phyloP scores from a whole-genome alignment of 2,888 invertebrate genomes.

The Zaprionus bogoriensis region DNA sequence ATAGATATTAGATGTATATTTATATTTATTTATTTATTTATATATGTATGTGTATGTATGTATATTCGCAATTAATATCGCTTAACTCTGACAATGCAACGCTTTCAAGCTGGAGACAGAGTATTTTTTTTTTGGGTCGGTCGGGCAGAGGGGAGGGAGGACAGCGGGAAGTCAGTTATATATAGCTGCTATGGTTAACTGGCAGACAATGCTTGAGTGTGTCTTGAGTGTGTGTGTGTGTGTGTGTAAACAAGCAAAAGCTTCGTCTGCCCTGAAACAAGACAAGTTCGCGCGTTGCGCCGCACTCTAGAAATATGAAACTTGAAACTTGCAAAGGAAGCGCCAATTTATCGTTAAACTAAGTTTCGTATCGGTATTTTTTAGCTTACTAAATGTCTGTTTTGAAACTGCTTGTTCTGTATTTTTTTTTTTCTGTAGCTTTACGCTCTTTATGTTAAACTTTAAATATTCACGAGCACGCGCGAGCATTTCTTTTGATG shows the following conservation, averaged over 20 bases:
- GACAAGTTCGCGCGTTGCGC: conserved; percentile 34
- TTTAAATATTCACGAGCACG: conserved; percentile 75
- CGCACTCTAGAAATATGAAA: conserved; percentile 76
- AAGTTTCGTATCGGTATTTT: conserved; percentile 34
- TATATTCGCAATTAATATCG: conserved; percentile 64
- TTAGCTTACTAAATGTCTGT: conserved; percentile 49
- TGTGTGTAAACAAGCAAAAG: conserved; percentile 50
- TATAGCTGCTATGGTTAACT: background rate
- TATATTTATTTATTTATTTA: conserved; percentile 53
- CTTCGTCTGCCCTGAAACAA: conserved; percentile 50
- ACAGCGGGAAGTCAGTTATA: conserved; percentile 14
- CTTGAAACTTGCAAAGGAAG: conserved; percentile 79
- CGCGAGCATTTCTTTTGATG: conserved; percentile 61
- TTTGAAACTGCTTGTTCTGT: conserved; percentile 51
- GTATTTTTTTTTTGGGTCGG: too few species aligned
- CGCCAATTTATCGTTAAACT: conserved; percentile 70
- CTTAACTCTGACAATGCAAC: conserved; percentile 75
- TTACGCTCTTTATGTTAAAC: conserved; percentile 30
- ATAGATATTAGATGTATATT: conserved; percentile 66
- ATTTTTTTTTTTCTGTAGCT: conserved; percentile 21
- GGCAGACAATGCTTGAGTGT: conserved; percentile 29
- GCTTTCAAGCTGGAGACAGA: conserved; percentile 71
- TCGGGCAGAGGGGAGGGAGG: too few species aligned
- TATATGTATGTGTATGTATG: conserved; percentile 59
- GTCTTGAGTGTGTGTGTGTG: too few species aligned